Evolutionary conservation across 2,113 vertebrate genomes (phyloP), one percentile per base, ranked within the genome.

Genomic region (Anarhynchus alexandrinus): DNA sequence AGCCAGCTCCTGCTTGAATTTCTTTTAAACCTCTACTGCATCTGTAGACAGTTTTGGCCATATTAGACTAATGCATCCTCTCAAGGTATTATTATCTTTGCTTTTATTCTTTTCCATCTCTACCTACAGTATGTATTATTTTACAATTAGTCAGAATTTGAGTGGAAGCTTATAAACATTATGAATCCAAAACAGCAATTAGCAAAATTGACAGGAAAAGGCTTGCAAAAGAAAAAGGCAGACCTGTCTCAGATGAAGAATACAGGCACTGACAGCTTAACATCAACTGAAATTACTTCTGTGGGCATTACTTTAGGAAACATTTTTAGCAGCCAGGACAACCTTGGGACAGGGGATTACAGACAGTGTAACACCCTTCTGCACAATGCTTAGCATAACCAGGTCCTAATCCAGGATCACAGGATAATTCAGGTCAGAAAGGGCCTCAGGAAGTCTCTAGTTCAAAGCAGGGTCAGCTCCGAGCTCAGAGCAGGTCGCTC

Each of bases 161-260:
- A 73, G 42, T 62, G 38, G 38, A 92, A 15, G 1, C 80, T 92
- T 89, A 88, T 71, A 65, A 76, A 77, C 30, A 64, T 10, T 27
- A 29, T 20, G 14, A 74, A 84, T 91, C 47, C 83, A 81, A 84
- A 78, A 40, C 1, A 91, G 45, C 0, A 7, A 83, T 78, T 54
- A 86, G 32, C 55, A 91, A 90, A 92, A 86, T 2, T 54, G 80
- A 88, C 72, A 90, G 71, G 64, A 94, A 96, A 96, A 86, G 45
- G n/a, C 59, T 86, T 81, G 38, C 59, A 78, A 77, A 55, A 92
- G 52, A 66, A 92, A 61, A 55, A 93, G 22, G 54, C 36, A 83
- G 67, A 78, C 86, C 55, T 81, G 32, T n/a, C 54, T 67, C 62
- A 70, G 55, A 88, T 49, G 62, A 70, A 83, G 82, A 67, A 72